Evolutionary conservation across 1,140 invertebrate genomes (phyloP), one percentile per base, ranked within the genome.

Genomic region (Heliconius eleuchia): DNA sequence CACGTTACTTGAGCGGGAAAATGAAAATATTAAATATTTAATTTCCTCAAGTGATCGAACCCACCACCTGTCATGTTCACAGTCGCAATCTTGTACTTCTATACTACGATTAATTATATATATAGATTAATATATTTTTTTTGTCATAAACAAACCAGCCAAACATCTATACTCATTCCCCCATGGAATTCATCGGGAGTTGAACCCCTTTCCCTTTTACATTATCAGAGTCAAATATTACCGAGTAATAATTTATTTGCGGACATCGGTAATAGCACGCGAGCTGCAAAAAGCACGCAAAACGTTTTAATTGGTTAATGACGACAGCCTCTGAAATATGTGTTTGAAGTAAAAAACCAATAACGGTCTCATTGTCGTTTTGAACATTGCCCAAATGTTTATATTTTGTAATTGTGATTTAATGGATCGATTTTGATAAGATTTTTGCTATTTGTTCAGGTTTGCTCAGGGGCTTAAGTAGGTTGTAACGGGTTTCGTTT

Each of bases 241-340:
- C 23, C 23, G 23, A 13, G 11, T 27, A 23, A 30, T 66, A 66
- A 66, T 66, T 66, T 66, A 66, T 66, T 23, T 66, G 23, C 23
- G 60, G 60, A 27, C 60, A 30, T 66, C 60, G 60, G 60, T 66
- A 16, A 46, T 74, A 79, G 46, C 52, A 60, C 42, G 42, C 42
- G 13, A 13, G 42, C 2, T 16, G 27, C 23, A 66, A 66, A 66
- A 66, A 66, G 60, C 60, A 66, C 23, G 60, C 60, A 78, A 77
- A 78, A 84, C 74, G 80, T 79, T 82, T 76, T 86, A 87, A 87
- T 87, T 85, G 83, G 76, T 81, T 86, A 85, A 86, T 81, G 80
- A 83, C 82, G 86, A 84, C 80, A 37, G 81, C 70, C 11, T 76
- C 55, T 88, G 84, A 89, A 84, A 85, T 86, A 89, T 86, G 82